phyloP scores from a whole-genome alignment of 2,888 invertebrate genomes.

The Lycocerus yunnanus region DNA sequence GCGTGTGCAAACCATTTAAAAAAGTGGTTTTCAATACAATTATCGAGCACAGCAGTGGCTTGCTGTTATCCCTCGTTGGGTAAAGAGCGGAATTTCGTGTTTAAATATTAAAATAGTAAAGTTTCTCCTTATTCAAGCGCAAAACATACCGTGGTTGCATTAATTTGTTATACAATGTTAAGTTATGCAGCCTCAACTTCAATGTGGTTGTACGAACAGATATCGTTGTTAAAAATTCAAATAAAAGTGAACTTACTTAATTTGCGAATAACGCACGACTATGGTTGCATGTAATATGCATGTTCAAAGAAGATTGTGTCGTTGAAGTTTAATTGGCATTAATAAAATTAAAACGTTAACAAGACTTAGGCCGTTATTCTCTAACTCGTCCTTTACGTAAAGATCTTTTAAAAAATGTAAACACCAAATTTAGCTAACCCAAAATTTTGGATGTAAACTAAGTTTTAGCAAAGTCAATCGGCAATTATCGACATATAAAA shows the following conservation, averaged over 20 bases:
- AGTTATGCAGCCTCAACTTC: background rate
- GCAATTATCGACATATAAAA: too few relatives aligned
- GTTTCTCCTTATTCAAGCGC: too few relatives aligned
- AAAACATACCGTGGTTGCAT: background rate
- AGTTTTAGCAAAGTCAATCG: too few relatives aligned
- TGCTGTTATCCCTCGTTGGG: background rate
- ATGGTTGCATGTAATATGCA: background rate
- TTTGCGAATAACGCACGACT: background rate
- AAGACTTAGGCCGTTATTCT: too few relatives aligned
- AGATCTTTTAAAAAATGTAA: too few relatives aligned
- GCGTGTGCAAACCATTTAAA: background rate
- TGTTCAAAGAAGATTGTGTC: background rate
- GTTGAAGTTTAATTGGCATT: background rate
- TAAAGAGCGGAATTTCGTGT: background rate
- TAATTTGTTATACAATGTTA: background rate
- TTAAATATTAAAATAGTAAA: too few relatives aligned
- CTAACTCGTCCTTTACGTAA: too few relatives aligned
- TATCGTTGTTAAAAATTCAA: background rate
- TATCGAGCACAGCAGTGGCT: background rate
- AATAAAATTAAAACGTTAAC: background rate
- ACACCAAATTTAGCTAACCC: too few relatives aligned
- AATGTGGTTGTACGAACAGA: background rate
- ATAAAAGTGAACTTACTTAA: background rate
- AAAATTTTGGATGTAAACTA: too few relatives aligned
- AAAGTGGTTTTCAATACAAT: background rate